Conservation (phyloP, 2,113 vertebrate genomes). For the Dromiciops gliroides region DNA sequence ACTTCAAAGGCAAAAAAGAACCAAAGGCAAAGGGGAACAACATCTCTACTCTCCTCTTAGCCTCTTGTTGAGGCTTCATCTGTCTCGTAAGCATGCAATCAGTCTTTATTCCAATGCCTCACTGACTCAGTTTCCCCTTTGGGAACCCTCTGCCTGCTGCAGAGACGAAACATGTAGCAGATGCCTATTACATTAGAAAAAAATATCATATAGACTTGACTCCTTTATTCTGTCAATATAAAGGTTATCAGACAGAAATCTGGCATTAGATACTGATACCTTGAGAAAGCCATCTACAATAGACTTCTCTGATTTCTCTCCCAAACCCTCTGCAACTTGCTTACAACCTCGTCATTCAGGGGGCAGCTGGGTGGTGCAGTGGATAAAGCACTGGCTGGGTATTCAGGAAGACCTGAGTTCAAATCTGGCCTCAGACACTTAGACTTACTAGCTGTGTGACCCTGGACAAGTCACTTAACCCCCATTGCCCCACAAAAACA, state of each 20-base stretch:
- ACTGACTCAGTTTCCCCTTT: neutral
- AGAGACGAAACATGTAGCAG: neutral
- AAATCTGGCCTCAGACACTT: too few relatives aligned
- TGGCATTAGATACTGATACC: neutral
- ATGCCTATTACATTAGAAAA: neutral
- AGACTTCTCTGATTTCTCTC: neutral
- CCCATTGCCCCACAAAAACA: too few relatives aligned
- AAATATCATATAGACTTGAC: neutral
- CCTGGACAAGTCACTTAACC: too few relatives aligned
- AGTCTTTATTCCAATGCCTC: neutral
- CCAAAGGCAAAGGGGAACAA: neutral
- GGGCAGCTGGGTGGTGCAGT: too few relatives aligned
- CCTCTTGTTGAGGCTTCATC: neutral
- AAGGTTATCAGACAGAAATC: neutral
- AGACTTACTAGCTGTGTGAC: too few relatives aligned
- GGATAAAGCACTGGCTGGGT: too few relatives aligned
- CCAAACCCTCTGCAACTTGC: neutral
- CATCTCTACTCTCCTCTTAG: neutral
- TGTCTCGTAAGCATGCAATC: neutral
- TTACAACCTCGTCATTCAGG: neutral
- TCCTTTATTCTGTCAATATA: neutral
- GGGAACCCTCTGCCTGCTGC: neutral
- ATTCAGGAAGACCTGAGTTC: too few relatives aligned
- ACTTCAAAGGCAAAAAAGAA: neutral
- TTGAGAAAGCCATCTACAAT: neutral